Base-by-base conservation (phyloP, 2,888 invertebrate genomes). In the Seira musarum region DNA sequence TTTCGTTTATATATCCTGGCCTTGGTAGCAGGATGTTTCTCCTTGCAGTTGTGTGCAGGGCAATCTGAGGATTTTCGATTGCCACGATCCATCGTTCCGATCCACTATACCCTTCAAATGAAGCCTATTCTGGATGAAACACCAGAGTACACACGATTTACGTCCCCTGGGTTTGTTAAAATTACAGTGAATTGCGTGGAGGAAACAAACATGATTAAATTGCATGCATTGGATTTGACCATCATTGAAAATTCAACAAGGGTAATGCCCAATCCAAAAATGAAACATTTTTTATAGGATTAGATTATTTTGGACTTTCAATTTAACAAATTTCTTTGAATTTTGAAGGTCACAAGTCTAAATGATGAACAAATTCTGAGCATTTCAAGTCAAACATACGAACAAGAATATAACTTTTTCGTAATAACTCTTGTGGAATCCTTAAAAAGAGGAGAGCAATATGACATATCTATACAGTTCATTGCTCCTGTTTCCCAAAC, bases 381-480 rank as follows among this genome's bases (percentile, higher is more conserved):
- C 1, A 80, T 83, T 60, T 10, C 17, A 1, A 65, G 64, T 22
- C 22, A 69, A 21, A 57, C 17, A 1, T 65, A 57, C 6, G 79
- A 84, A 19, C 60, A 68, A 0, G 66, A 70, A 1, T 22, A 75
- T 13, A 66, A 84, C 13, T 85, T 84, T 49, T 81, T 81, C 17
- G 60, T 69, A 0, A 81, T 85, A 2, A 77, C 75, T 46, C 70
- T 83, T 15, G 49, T 2, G 10, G 57, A 72, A 10, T 17, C 72
- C 1, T 65, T 83, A 19, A 24, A 40, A 46, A 71, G 30, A 21
- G 80, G 81, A 17, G 40, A 60, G 17, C 35, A 25, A 1, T 85
- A 84, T 73, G 81, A 80, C n/a, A 53, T 84, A 35, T 80, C 49
- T 57, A 82, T 85, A 15, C 73, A 81, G 17, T 85, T 80, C 53